A percentile compares a stretch with the other conserved stretches of the same genome.
These are phyloP conservation scores for Lamellibrachia luymesi DNA, from an alignment of 1,140 invertebrate species.

Conservation along the genomic window DNA sequence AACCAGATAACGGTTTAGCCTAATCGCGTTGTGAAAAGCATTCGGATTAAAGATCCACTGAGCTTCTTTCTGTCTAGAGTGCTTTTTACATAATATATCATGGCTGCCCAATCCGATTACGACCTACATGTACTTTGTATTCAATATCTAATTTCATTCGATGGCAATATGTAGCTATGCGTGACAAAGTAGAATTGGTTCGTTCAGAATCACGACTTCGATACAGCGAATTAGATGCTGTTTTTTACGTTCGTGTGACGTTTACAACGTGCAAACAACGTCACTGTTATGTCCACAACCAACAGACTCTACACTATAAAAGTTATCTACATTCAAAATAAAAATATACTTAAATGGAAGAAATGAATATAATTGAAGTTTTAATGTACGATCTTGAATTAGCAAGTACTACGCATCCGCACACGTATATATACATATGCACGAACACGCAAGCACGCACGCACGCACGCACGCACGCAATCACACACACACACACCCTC, in stretches of 20 bases:
- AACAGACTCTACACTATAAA: not conserved
- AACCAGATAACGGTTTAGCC: not conserved
- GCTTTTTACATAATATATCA: not conserved
- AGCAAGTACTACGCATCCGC: not conserved
- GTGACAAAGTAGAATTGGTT: not conserved
- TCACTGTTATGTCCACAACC: not conserved
- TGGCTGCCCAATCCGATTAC: not conserved
- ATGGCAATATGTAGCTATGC: not conserved
- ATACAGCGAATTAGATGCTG: too few species aligned
- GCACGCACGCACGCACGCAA: slow-evolving; percentile 16
- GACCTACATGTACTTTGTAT: not conserved
- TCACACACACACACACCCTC: slow-evolving; percentile 12
- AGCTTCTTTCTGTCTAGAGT: not conserved
- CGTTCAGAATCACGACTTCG: not conserved
- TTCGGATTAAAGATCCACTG: not conserved
- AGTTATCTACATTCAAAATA: not conserved
- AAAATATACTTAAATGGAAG: not conserved
- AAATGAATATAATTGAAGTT: not conserved
- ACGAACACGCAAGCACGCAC: slow-evolving; percentile 7
- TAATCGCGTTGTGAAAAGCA: not conserved
- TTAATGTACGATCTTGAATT: not conserved
- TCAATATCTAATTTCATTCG: not conserved
- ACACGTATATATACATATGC: not conserved
- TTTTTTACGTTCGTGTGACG: not conserved
- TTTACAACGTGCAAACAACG: not conserved